phyloP scores from a whole-genome alignment of 2,113 vertebrate species.

The Hemiscyllium ocellatum region DNA sequence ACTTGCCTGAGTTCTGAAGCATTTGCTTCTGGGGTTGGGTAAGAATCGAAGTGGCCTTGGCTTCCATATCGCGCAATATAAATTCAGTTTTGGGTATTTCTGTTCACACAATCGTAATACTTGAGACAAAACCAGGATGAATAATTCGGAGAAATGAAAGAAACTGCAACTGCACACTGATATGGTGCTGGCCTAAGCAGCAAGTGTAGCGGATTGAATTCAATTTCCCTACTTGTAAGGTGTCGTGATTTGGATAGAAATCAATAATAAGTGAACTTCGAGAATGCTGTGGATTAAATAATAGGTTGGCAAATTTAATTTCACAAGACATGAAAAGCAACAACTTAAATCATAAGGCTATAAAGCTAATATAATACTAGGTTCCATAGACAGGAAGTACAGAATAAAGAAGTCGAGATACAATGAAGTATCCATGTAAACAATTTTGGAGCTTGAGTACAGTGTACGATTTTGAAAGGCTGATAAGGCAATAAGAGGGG shows the following conservation, averaged over 20 bases:
- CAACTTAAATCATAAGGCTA: background rate
- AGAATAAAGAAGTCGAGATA: background rate
- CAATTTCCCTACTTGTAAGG: background rate
- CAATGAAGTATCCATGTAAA: background rate
- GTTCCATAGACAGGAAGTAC: background rate
- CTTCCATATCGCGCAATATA: background rate
- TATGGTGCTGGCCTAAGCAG: background rate
- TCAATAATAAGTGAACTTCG: background rate
- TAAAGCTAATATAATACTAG: background rate
- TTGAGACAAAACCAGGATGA: background rate
- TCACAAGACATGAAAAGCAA: background rate
- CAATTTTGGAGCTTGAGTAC: background rate
- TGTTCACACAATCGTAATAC: background rate
- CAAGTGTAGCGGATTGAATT: background rate
- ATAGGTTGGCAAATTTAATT: background rate
- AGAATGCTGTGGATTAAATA: background rate
- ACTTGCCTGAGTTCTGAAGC: background rate
- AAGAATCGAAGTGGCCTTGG: background rate
- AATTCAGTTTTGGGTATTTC: background rate
- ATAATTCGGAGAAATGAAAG: background rate
- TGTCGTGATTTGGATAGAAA: background rate
- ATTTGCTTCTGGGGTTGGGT: background rate
- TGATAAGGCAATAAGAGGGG: background rate
- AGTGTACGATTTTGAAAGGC: background rate
- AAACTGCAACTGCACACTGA: background rate